Conservation (phyloP, 2,888 invertebrate genomes). For the Taenaris catops region DNA sequence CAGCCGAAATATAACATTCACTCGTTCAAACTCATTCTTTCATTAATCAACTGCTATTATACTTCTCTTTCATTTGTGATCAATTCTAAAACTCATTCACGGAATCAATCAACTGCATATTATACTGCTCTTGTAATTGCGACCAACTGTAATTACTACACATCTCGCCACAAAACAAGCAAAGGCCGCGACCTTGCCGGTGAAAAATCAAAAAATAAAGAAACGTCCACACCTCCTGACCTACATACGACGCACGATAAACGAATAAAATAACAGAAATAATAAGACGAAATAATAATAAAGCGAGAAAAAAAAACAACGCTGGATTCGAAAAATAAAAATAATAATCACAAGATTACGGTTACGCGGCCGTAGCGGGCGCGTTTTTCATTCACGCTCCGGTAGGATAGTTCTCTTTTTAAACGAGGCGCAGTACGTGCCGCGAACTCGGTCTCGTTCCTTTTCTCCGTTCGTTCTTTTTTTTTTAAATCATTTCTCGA, state of each 20-base stretch:
- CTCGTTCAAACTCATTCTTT: slow-evolving; percentile 2
- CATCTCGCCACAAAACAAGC: slow-evolving; percentile 41
- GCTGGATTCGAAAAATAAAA: slow-evolving; percentile 61
- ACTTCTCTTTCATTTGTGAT: too few species aligned
- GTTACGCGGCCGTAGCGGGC: slow-evolving; percentile 55
- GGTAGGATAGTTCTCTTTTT: slow-evolving; percentile 75
- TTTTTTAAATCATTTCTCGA: slow-evolving; percentile 79
- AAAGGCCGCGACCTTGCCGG: slow-evolving; percentile 61
- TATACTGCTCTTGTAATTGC: too few species aligned
- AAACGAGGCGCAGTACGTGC: slow-evolving; percentile 65
- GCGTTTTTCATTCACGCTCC: slow-evolving; percentile 77
- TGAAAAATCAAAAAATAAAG: slow-evolving; percentile 66
- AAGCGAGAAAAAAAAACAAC: too few species aligned
- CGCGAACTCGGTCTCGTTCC: slow-evolving; percentile 48
- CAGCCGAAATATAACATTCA: slow-evolving; percentile 4
- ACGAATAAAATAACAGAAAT: slow-evolving; percentile 61
- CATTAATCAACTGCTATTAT: background rate
- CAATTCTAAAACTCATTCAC: too few species aligned
- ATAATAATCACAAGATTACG: slow-evolving; percentile 74
- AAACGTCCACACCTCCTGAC: slow-evolving; percentile 62
- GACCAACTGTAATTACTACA: slow-evolving; percentile 48
- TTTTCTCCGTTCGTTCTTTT: slow-evolving; percentile 63
- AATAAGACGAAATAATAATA: slow-evolving; percentile 68
- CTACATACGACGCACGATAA: slow-evolving; percentile 68
- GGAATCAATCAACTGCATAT: too few species aligned